These are phyloP conservation scores for Hydractinia symbiolongicarpus DNA, from an alignment of 30 jellyfish, hydroid and myxozoan genomes.

Conservation along the genomic window DNA sequence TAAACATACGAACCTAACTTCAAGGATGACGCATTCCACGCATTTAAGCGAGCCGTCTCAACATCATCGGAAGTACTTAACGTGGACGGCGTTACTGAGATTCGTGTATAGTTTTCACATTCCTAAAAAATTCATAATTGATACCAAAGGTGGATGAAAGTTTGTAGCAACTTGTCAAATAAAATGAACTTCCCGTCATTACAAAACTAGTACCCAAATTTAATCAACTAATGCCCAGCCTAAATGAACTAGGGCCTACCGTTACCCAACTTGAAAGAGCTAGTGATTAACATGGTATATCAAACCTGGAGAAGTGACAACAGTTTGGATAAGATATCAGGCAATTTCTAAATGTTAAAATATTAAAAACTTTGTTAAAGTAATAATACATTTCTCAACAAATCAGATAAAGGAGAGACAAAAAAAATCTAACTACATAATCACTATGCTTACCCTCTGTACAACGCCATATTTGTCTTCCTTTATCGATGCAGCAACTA, in stretches of 20 bases:
- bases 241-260: no score
- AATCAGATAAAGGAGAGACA: background rate
- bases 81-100: background rate
- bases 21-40: background rate
- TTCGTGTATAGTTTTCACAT: background rate
- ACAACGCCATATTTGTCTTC: constrained; percentile 3
- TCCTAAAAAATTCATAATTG: background rate
- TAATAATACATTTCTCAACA: background rate
- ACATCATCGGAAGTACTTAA: background rate
- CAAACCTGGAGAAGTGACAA: background rate
- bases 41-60: background rate
- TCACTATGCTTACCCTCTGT: background rate
- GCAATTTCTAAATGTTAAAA: background rate
- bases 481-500: background rate
- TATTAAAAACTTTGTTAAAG: background rate
- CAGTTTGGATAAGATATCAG: background rate
- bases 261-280: background rate
- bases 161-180: background rate
- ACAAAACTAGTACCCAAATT: no score
- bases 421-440: background rate
- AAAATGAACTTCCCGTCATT: background rate
- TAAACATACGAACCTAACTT: background rate
- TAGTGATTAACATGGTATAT: background rate
- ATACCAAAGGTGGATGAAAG: background rate
- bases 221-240: no score